Evolutionary conservation across 2,113 vertebrate genomes (phyloP).

Genomic region (Perognathus longimembris): DNA sequence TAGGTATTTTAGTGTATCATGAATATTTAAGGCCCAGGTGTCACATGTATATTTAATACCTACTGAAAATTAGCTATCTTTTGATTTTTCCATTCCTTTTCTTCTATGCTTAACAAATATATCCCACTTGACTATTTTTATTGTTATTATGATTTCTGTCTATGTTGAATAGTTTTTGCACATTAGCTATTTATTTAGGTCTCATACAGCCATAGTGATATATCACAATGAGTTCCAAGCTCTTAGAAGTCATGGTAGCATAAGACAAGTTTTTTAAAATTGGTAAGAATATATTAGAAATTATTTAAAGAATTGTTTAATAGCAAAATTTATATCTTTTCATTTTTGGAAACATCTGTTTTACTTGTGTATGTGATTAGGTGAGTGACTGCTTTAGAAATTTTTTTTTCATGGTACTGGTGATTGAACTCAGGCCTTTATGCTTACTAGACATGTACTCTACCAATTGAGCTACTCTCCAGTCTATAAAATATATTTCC

Average conservation of each 20-base stretch:
- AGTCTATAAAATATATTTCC: constrained; percentile 2
- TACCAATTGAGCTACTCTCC: background rate
- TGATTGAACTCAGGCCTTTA: no score
- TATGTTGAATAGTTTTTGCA: constrained; percentile 49
- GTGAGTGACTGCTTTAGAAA: background rate
- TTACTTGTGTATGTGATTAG: constrained; percentile 39
- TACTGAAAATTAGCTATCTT: constrained; percentile 37
- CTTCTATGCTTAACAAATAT: constrained; percentile 32
- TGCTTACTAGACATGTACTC: no score
- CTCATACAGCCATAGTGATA: background rate
- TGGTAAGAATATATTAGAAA: constrained; percentile 26
- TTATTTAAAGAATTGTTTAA: constrained; percentile 9
- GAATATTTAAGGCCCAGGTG: constrained; percentile 72
- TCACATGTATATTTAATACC: constrained; percentile 64
- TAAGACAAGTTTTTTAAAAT: constrained; percentile 24
- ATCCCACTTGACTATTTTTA: constrained; percentile 5
- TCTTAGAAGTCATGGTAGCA: background rate
- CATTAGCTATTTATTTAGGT: background rate
- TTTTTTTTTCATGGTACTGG: no score
- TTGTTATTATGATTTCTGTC: constrained; percentile 12
- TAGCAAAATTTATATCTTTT: constrained; percentile 42
- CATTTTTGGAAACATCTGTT: constrained; percentile 41
- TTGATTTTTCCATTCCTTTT: constrained; percentile 41
- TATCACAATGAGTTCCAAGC: background rate
- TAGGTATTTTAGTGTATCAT: constrained; percentile 65